These are phyloP conservation scores for Oreohelix idahoensis DNA, from an alignment of 1,140 invertebrate species.

Conservation along the genomic window DNA sequence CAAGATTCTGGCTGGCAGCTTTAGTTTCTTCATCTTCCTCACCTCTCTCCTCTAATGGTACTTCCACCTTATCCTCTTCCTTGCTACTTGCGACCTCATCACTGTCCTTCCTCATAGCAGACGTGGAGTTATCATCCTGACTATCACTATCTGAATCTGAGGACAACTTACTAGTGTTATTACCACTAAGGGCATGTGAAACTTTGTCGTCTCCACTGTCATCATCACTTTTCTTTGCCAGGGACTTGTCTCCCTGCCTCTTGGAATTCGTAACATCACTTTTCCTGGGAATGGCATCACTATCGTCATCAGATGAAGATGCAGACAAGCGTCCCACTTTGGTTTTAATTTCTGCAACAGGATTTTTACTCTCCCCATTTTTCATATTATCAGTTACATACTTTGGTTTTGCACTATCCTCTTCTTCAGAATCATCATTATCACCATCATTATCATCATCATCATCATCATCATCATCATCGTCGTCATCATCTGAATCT, in stretches of 20 bases:
- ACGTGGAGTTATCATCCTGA: not conserved
- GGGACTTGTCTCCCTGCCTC: not conserved
- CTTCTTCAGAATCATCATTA: slow-evolving; percentile 37
- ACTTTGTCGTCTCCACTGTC: slow-evolving; percentile 26
- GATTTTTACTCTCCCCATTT: not conserved
- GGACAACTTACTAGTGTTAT: slow-evolving; percentile 8
- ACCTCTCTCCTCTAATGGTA: not conserved
- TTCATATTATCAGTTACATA: not conserved
- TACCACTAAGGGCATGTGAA: not conserved
- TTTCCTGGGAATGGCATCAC: slow-evolving; percentile 17
- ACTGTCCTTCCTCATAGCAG: slow-evolving; percentile 19
- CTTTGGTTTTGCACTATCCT: slow-evolving; percentile 22
- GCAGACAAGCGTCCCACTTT: slow-evolving; percentile 36
- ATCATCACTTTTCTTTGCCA: slow-evolving; percentile 23
- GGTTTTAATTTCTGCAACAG: slow-evolving; percentile 14
- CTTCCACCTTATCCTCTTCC: not conserved
- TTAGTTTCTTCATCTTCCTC: slow-evolving; percentile 39
- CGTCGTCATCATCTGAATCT: slow-evolving; percentile 39
- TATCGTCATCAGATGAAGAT: slow-evolving; percentile 39
- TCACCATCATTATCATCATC: slow-evolving; percentile 41
- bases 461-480: slow-evolving; percentile 37
- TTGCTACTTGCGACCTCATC: not conserved
- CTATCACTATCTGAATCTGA: slow-evolving; percentile 38
- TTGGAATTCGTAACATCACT: slow-evolving; percentile 14
- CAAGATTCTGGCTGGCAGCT: slow-evolving; percentile 37